These are phyloP conservation scores for Stigmatopora nigra DNA, from an alignment of 2,113 vertebrate species.

Conservation along the genomic window DNA sequence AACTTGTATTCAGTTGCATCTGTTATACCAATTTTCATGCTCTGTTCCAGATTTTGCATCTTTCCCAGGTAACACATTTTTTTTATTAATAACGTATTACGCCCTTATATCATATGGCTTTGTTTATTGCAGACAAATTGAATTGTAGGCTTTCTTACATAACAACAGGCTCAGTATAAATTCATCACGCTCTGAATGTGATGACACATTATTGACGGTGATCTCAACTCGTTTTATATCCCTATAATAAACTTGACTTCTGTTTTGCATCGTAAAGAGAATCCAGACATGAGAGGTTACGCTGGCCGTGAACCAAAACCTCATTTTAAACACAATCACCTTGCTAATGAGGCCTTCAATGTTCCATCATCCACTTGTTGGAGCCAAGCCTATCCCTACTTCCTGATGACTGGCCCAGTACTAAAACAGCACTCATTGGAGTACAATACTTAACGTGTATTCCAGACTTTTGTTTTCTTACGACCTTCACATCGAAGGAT, in stretches of 20 bases:
- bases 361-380: not conserved
- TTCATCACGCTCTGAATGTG: not conserved
- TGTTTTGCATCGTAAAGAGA: conserved; percentile 16
- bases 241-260: conserved; percentile 24
- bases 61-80: not conserved
- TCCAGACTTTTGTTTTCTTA: conserved; percentile 57
- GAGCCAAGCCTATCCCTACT: conserved; percentile 25
- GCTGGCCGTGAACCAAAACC: conserved; percentile 19
- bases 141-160: not conserved
- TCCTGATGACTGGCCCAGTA: conserved; percentile 34
- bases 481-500: conserved; percentile 65
- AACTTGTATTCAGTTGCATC: not conserved
- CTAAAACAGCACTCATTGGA: conserved; percentile 43
- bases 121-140: not conserved
- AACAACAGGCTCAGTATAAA: not conserved
- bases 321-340: conserved; percentile 5
- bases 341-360: conserved; percentile 3
- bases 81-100: not conserved
- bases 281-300: conserved; percentile 12
- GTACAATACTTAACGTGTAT: conserved; percentile 55
- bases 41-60: not conserved
- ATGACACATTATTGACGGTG: not conserved
- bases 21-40: not conserved
- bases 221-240: conserved; percentile 15
- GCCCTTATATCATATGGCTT: not conserved